phyloP scores from a whole-genome alignment of 2,797 vertebrate species.

The Rhynchotus rufescens region DNA sequence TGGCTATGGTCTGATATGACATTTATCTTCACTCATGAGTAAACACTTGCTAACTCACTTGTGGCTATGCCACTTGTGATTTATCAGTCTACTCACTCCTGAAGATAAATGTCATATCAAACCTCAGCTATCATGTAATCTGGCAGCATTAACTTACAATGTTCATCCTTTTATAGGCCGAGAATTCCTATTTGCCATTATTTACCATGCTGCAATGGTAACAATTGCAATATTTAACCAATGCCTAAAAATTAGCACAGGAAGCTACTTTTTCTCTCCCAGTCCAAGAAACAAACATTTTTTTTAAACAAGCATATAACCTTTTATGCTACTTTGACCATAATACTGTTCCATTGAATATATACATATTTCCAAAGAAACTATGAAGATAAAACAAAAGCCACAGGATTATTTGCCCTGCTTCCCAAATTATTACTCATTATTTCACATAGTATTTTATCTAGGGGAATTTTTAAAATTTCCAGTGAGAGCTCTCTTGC shows the following conservation, averaged over 20 bases:
- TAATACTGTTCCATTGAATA: neutral
- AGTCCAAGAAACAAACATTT: neutral
- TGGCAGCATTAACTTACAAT: constrained; percentile 69
- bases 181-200: constrained; percentile 18
- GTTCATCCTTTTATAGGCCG: constrained; percentile 51
- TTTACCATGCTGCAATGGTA: neutral
- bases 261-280: neutral
- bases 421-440: neutral
- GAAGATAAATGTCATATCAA: constrained; percentile 79
- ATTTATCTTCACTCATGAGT: constrained; percentile 77
- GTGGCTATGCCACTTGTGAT: constrained; percentile 77
- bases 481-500: neutral
- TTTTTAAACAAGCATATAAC: neutral
- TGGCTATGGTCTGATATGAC: constrained; percentile 60
- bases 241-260: neutral
- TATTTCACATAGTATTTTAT: neutral
- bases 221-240: neutral
- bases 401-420: neutral
- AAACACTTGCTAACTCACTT: constrained; percentile 76
- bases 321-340: neutral
- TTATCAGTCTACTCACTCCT: constrained; percentile 74
- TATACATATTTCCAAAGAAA: neutral
- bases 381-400: neutral
- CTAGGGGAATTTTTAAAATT: neutral
- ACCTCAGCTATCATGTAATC: constrained; percentile 69